phyloP scores from a whole-genome alignment of 1,140 invertebrate species.

The Saccostrea echinata region DNA sequence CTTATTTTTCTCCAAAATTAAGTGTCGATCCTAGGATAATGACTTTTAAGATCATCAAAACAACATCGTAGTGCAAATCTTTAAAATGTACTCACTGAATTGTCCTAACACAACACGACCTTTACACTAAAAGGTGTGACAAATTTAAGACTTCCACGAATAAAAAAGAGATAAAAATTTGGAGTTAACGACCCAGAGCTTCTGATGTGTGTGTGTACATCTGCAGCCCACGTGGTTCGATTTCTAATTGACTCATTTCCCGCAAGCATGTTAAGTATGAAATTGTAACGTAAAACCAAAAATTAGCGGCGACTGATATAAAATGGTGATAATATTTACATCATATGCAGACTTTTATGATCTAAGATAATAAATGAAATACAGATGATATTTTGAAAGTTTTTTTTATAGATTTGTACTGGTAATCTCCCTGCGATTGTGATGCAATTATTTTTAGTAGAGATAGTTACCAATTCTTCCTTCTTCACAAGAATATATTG shows the following conservation, averaged over 20 bases:
- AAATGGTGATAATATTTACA: conserved; percentile 33
- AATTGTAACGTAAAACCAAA: conserved; percentile 33
- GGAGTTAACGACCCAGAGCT: background rate
- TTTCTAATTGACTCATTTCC: conserved; percentile 37
- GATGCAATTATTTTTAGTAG: background rate
- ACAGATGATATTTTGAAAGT: conserved; percentile 37
- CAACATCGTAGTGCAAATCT: background rate
- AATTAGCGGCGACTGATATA: conserved; percentile 25
- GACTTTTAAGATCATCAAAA: background rate
- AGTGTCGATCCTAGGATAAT: background rate
- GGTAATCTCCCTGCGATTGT: background rate
- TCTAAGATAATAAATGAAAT: conserved; percentile 30
- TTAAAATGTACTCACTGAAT: background rate
- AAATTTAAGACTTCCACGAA: background rate
- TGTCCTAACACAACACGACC: conserved; percentile 27
- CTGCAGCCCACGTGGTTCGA: conserved; percentile 19
- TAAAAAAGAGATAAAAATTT: conserved; percentile 25
- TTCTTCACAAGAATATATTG: too few species aligned
- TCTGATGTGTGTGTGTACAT: conserved; percentile 19
- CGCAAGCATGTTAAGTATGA: conserved; percentile 38
- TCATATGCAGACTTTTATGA: conserved; percentile 33
- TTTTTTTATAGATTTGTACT: conserved; percentile 32
- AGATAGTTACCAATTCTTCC: too few species aligned
- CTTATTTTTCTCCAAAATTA: background rate
- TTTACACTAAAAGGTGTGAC: conserved; percentile 12